phyloP scores from a whole-genome alignment of 2,113 vertebrate species.

The Upupa epops region DNA sequence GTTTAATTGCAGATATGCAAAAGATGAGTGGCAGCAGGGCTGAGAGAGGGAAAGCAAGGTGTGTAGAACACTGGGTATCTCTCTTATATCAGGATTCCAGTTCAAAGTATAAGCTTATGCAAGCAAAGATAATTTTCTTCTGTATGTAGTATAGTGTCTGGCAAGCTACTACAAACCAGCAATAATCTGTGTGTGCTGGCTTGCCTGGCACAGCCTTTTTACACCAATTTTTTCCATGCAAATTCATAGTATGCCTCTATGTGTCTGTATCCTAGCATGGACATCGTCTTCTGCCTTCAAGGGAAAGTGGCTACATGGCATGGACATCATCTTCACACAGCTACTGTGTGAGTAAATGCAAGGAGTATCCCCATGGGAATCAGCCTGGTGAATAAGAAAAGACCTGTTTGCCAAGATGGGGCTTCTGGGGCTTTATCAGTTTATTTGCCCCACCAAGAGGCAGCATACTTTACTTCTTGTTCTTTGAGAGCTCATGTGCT shows the following conservation, averaged over 20 bases:
- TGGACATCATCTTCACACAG: background rate
- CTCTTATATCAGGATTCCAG: background rate
- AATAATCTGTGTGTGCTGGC: background rate
- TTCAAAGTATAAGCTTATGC: background rate
- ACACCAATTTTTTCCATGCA: background rate
- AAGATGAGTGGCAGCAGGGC: background rate
- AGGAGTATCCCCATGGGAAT: background rate
- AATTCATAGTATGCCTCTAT: background rate
- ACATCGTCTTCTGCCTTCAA: background rate
- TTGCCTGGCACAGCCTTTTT: background rate
- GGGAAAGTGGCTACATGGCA: fast-evolving
- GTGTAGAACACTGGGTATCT: background rate
- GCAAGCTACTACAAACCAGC: background rate
- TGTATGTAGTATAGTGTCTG: background rate
- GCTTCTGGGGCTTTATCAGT: background rate
- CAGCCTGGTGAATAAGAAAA: background rate
- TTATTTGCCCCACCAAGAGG: background rate
- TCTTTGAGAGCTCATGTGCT: background rate
- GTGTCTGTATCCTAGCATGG: background rate
- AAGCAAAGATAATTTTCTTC: background rate
- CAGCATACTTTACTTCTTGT: background rate
- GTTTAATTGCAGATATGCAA: background rate
- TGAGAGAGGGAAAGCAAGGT: background rate
- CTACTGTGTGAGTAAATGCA: background rate
- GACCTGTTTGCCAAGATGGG: background rate